These are phyloP conservation scores for Gadopsis marmoratus DNA, from an alignment of 2,797 vertebrate species.

Conservation along the genomic window DNA sequence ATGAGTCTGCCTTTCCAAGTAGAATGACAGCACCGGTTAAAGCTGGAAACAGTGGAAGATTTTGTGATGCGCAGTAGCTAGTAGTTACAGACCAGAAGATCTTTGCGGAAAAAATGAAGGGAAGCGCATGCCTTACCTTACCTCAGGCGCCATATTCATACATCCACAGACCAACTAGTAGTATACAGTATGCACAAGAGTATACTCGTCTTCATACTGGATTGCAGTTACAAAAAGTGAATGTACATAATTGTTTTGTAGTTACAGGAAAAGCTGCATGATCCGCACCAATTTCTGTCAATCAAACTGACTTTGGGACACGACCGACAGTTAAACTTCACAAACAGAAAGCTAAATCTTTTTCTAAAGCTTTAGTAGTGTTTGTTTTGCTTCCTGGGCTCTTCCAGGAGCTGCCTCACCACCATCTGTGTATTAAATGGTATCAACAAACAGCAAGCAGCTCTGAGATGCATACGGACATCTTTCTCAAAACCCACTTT, in stretches of 20 bases:
- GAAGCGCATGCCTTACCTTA: too few species aligned
- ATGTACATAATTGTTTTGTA: background rate
- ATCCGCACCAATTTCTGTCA: background rate
- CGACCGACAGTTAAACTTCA: background rate
- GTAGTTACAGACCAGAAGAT: too few species aligned
- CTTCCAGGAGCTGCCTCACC: background rate
- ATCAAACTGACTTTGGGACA: background rate
- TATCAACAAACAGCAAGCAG: background rate
- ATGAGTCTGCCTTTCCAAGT: background rate
- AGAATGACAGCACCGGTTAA: conserved; percentile 4
- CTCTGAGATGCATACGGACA: background rate
- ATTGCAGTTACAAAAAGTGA: background rate
- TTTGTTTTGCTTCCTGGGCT: background rate
- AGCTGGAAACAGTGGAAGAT: background rate
- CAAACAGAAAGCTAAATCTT: background rate
- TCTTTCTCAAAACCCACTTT: background rate
- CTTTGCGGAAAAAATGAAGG: too few species aligned
- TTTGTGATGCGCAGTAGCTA: background rate
- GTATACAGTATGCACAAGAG: background rate
- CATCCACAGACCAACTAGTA: too few species aligned
- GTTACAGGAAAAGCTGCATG: background rate
- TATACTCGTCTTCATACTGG: background rate
- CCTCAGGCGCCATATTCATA: background rate
- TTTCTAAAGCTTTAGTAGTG: background rate
- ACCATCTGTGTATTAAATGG: background rate